Evolutionary conservation across 2,888 invertebrate genomes (phyloP).

Genomic region (Odontocerum albicorne): DNA sequence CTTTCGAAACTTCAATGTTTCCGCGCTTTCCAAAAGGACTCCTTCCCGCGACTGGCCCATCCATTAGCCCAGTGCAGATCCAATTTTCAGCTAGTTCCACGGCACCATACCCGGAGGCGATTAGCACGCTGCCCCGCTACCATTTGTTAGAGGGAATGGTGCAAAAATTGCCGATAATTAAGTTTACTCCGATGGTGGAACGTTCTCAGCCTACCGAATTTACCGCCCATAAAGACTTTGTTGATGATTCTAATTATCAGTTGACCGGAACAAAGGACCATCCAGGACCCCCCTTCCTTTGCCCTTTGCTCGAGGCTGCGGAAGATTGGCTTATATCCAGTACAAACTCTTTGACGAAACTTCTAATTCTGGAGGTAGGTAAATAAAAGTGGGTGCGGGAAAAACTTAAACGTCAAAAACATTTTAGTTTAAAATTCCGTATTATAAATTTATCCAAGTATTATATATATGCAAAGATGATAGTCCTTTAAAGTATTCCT

Average conservation of each 20-base stretch:
- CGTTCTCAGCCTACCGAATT: constrained; percentile 1
- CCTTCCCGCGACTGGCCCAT: no score
- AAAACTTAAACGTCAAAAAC: no score
- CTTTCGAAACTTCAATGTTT: no score
- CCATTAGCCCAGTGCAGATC: no score
- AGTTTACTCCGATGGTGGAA: constrained; percentile 6
- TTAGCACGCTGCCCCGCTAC: constrained; percentile 7
- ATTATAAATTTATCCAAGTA: no score
- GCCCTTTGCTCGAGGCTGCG: background rate
- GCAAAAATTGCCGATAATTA: constrained; percentile 21
- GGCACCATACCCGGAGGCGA: no score
- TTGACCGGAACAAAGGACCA: background rate
- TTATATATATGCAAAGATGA: no score
- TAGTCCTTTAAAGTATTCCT: no score
- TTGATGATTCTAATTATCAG: background rate
- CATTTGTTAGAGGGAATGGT: background rate
- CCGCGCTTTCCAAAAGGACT: no score
- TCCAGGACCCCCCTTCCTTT: no score
- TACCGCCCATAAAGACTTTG: background rate
- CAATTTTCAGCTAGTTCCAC: no score
- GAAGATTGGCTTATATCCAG: background rate
- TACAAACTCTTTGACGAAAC: background rate
- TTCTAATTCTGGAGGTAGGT: background rate
- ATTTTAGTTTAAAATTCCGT: no score
- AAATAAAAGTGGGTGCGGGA: background rate